Base-by-base conservation (phyloP, 2,888 invertebrate species). In the Chorisops tibialis region DNA sequence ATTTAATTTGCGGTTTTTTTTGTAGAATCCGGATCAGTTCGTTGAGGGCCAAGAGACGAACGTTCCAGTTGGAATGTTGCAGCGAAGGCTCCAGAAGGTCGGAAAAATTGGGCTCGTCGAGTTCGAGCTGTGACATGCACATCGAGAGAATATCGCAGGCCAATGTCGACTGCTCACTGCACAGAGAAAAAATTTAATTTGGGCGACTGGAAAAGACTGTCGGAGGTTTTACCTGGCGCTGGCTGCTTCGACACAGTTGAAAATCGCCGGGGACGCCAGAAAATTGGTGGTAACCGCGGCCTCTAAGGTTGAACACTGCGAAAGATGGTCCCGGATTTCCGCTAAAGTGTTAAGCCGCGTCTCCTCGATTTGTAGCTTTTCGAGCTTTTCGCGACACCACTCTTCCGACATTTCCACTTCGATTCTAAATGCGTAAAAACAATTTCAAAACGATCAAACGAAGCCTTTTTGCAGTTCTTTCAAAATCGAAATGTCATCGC, bases 81-180 rank as follows among this genome's bases (percentile, higher is more conserved):
- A 91, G 76, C 41, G 87, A 81, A 67, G 82, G 81, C 76, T 84
- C 83, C 22, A 88, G 73, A 54, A 84, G 76, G 24, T 79, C 76
- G 18, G 83, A 83, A 70, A 87, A 85, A 59, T 82, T 80, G 30
- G 84, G 80, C 67, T 85, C 82, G n/a, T 82, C 82, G 49, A 85
- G 75, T 61, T 80, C 80, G 67, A 89, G 79, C 68, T 84, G 84
- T 9, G 83, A 80, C 73, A 91, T 82, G 69, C 87, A 83, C 63
- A 82, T 75, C 45, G 82, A 79, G 38, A 89, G 75, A 4, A 89
- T 83, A 69, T 87, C 86, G 71, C 85, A 85, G 16, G 86, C 83
- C 61, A 86, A 70, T 68, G 83, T 81, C 4, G 84, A 77, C 70
- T 86, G 83, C 63, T 83, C 80, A 66, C 87, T 85, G 70, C 52